phyloP scores from a whole-genome alignment of 2,888 invertebrate species.

The Metopia argyrocephala region DNA sequence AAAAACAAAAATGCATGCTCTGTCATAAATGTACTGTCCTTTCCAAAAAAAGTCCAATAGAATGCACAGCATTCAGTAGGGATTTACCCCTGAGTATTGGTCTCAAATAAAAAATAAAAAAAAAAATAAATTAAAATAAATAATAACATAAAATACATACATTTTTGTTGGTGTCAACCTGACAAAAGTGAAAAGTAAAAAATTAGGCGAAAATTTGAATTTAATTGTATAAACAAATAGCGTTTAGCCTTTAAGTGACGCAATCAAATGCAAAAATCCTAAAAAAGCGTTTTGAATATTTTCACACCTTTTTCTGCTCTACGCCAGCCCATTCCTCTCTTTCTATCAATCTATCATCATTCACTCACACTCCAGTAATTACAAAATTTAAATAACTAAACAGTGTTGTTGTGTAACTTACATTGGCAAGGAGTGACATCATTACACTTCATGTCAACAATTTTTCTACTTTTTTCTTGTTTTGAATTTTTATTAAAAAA shows the following conservation, averaged over 20 bases:
- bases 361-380: background rate
- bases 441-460: conserved; percentile 23
- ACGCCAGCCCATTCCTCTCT: too few species aligned
- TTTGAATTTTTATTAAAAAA: conserved; percentile 10
- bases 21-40: too few species aligned
- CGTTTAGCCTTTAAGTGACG: background rate
- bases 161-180: background rate
- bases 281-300: background rate
- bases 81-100: too few species aligned
- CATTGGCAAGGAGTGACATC: conserved; percentile 35
- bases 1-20: too few species aligned
- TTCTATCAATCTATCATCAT: too few species aligned
- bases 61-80: too few species aligned
- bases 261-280: background rate
- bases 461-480: conserved; percentile 10
- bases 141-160: too few species aligned
- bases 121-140: too few species aligned
- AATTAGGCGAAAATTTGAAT: background rate
- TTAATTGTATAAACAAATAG: background rate
- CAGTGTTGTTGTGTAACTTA: conserved; percentile 8
- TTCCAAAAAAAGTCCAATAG: too few species aligned
- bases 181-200: background rate
- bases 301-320: too few species aligned
- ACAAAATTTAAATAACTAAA: background rate
- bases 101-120: too few species aligned